Evolutionary conservation across 2,797 vertebrate species (phyloP).

Genomic region (Phylloscopus collybita): DNA sequence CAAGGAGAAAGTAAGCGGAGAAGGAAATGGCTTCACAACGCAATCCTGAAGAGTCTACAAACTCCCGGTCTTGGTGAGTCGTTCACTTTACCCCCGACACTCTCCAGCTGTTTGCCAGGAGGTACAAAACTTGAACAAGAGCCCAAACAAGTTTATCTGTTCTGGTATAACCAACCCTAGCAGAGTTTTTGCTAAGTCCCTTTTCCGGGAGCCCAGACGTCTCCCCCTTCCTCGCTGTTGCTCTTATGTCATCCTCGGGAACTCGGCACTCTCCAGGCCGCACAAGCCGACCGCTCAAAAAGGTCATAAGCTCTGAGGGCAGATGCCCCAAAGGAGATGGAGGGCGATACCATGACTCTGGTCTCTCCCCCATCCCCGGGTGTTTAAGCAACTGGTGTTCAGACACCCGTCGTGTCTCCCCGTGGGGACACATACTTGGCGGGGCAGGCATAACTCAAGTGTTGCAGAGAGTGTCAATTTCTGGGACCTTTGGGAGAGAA

Average conservation of each 20-base stretch:
- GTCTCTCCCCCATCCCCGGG: neutral
- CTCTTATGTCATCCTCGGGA: neutral
- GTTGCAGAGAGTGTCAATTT: neutral
- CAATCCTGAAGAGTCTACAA: neutral
- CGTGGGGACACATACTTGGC: neutral
- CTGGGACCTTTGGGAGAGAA: neutral
- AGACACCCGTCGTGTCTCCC: neutral
- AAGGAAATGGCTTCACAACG: neutral
- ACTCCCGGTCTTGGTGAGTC: neutral
- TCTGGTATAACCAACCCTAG: neutral
- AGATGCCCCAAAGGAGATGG: neutral
- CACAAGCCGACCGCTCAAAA: neutral
- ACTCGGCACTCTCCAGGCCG: neutral
- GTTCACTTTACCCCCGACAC: neutral
- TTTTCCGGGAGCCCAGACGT: neutral
- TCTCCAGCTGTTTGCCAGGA: neutral
- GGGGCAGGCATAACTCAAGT: neutral
- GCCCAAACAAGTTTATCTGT: neutral
- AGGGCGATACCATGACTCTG: neutral
- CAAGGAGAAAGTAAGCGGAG: neutral
- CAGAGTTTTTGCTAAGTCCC: neutral
- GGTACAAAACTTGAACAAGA: neutral
- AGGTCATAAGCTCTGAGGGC: neutral
- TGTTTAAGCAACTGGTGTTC: neutral
- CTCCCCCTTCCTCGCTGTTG: neutral